Conservation (phyloP, 2,888 invertebrate species). For the Copidosoma aretas region DNA sequence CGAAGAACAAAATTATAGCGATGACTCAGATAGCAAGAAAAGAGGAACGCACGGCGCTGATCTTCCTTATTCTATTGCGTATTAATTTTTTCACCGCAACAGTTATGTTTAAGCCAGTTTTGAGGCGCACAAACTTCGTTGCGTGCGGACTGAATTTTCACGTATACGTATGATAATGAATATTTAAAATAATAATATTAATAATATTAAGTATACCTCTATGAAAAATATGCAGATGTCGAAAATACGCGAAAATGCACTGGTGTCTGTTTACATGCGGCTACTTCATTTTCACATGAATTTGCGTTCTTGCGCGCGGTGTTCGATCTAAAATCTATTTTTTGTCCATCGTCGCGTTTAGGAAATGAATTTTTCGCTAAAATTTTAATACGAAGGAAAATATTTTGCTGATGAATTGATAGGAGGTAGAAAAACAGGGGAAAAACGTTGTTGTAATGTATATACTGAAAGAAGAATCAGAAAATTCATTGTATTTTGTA, state of each 20-base stretch:
- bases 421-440: constrained; percentile 10
- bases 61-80: constrained; percentile 3
- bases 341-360: constrained; percentile 22
- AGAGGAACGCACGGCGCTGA: neutral
- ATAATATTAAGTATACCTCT: neutral
- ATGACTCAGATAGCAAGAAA: constrained; percentile 15
- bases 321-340: constrained; percentile 13
- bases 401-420: neutral
- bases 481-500: constrained; percentile 34
- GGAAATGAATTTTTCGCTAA: constrained; percentile 20
- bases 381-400: neutral
- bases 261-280: neutral
- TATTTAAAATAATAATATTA: neutral
- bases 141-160: constrained; percentile 32
- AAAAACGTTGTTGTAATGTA: constrained; percentile 38
- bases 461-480: constrained; percentile 37
- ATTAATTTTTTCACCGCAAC: constrained; percentile 7
- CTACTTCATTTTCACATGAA: constrained; percentile 11
- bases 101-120: neutral
- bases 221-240: too few species aligned
- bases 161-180: constrained; percentile 10
- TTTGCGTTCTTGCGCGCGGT: constrained; percentile 10
- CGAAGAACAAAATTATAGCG: constrained; percentile 19
- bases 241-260: neutral
- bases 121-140: constrained; percentile 17